phyloP scores from a whole-genome alignment of 2,113 vertebrate genomes.

The Anhinga anhinga region DNA sequence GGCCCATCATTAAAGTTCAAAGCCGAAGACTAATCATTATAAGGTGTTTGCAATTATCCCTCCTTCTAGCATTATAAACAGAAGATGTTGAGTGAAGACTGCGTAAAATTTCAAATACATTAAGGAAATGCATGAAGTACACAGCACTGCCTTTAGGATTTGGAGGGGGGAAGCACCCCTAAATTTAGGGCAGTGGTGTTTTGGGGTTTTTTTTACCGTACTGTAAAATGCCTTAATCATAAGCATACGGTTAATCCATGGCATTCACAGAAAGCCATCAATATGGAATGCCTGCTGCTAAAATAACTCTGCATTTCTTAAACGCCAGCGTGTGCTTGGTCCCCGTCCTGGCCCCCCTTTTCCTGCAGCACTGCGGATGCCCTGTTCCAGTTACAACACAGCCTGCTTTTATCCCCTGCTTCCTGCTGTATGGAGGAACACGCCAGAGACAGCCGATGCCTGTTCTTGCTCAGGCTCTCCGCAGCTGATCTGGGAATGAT shows the following conservation, averaged over 20 bases:
- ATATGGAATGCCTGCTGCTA: not conserved
- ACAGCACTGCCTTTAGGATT: not conserved
- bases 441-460: not conserved
- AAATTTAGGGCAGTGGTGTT: not conserved
- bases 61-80: not conserved
- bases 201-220: not conserved
- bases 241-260: not conserved
- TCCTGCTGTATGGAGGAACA: constrained; percentile 59
- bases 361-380: constrained; percentile 18
- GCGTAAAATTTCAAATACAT: not conserved
- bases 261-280: not conserved
- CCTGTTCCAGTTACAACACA: not conserved
- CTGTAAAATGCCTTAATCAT: not conserved
- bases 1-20: constrained; percentile 9
- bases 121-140: not conserved
- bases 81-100: not conserved
- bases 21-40: constrained; percentile 6
- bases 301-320: not conserved
- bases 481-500: constrained; percentile 73
- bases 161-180: not conserved
- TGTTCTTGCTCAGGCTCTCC: constrained; percentile 49
- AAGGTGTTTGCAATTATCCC: constrained; percentile 26
- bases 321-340: not conserved
- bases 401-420: constrained; percentile 31
- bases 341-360: not conserved